phyloP scores from a whole-genome alignment of 1,140 invertebrate species.

The Chionoecetes opilio region DNA sequence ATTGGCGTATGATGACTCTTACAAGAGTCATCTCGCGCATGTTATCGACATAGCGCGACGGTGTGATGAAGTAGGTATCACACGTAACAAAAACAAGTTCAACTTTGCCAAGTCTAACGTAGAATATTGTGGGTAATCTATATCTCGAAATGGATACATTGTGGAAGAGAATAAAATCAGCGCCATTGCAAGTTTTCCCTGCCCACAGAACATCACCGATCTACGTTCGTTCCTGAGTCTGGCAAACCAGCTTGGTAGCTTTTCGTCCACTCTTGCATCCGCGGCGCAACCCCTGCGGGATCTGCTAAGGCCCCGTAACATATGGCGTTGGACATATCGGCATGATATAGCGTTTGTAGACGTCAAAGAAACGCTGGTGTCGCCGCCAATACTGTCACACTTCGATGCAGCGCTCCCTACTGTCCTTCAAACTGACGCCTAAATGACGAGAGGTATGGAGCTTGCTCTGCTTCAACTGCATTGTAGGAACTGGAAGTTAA shows the following conservation, averaged over 20 bases:
- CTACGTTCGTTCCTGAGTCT: conserved; percentile 59
- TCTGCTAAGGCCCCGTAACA: conserved; percentile 56
- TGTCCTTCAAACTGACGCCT: conserved; percentile 78
- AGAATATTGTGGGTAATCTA: conserved; percentile 72
- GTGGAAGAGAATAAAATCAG: conserved; percentile 71
- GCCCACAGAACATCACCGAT: conserved; percentile 65
- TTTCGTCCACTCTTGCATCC: conserved; percentile 50
- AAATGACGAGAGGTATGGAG: conserved; percentile 28
- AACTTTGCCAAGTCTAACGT: conserved; percentile 50
- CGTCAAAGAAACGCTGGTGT: conserved; percentile 55
- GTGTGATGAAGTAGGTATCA: conserved; percentile 55
- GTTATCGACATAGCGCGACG: conserved; percentile 45
- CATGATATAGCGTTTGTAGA: conserved; percentile 74
- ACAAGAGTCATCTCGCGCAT: conserved; percentile 62
- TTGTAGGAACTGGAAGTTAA: conserved; percentile 72
- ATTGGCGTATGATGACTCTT: conserved; percentile 42
- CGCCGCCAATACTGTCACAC: conserved; percentile 67
- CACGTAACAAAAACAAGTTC: conserved; percentile 57
- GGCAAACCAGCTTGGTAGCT: conserved; percentile 62
- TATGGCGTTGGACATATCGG: conserved; percentile 66
- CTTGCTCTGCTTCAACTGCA: conserved; percentile 59
- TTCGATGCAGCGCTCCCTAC: conserved; percentile 75
- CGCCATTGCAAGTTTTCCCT: conserved; percentile 60
- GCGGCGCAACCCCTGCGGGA: conserved; percentile 70
- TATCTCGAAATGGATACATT: conserved; percentile 67